Conservation (phyloP, 2,888 invertebrate species). For the Harpagoxenus sublaevis region DNA sequence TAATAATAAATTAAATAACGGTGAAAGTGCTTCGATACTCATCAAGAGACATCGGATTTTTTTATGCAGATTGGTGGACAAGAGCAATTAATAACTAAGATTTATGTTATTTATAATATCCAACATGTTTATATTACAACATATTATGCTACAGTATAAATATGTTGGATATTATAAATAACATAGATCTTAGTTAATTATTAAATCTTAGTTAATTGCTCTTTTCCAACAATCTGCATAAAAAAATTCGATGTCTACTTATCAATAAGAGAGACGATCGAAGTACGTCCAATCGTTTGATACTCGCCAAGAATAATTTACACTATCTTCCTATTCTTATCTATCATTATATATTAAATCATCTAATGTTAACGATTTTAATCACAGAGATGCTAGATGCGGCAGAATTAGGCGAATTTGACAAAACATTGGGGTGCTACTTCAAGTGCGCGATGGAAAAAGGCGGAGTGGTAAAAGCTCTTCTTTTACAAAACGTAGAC, state of each 20-base stretch:
- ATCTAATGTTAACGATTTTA: constrained; percentile 28
- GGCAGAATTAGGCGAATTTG: constrained; percentile 73
- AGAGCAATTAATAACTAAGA: no score
- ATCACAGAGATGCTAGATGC: constrained; percentile 71
- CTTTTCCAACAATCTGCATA: no score
- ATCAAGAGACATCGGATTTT: no score
- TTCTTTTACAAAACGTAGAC: not conserved
- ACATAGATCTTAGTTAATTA: no score
- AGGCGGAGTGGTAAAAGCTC: constrained; percentile 72
- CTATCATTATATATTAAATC: not conserved
- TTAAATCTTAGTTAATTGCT: no score
- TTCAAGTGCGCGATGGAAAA: constrained; percentile 77
- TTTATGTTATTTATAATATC: no score
- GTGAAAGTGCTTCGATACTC: no score
- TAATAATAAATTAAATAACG: no score
- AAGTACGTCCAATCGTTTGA: not conserved
- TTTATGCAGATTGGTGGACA: no score
- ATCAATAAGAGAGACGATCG: not conserved
- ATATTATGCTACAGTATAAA: no score
- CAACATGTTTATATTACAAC: no score
- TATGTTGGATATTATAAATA: no score
- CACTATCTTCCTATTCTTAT: not conserved
- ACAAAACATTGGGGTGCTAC: constrained; percentile 76
- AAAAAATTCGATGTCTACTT: not conserved
- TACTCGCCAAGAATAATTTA: not conserved